Base-by-base conservation (phyloP, 2,888 invertebrate species). In the Eupithecia exiguata region DNA sequence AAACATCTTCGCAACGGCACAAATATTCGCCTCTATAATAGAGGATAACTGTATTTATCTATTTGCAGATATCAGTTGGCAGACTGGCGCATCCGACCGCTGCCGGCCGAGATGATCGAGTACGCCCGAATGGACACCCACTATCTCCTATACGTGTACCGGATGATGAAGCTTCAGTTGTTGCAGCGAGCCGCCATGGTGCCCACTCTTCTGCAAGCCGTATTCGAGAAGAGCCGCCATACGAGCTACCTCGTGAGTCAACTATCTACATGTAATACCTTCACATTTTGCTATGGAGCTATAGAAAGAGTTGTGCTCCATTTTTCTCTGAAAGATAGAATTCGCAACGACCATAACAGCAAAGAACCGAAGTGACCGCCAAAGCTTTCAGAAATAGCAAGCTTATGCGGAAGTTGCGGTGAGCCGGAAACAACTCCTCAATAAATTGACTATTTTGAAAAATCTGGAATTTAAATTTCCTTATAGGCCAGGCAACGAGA, bases 61-160 rank as follows among this genome's bases (percentile, higher is more conserved):
- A 18, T 35, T 30, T 18, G 16, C 69, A 92, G 93, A 77, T 98
- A 97, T 88, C 99, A 99, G 88, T 91, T 98, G 74, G 99, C 99
- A 0, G 99, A 99, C 91, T 99, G 99, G 99, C 96, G 99, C 78
- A 97, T 98, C 75, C 95, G 97, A 62, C 99, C 99, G 0, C 91
- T 99, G 63, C 97, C 98, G 0, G 95, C 95, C 6, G 97, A 97
- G 85, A 93, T 99, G 82, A 90, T 97, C 14, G 90, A 93, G 49
- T 99, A 99, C 91, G 99, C 99, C 0, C 95, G 99, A 21, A 96
- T 96, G 87, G 99, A 99, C 91, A 99, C 99, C 0, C 99, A 99
- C 92, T 99, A 98, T 89, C 93, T 99, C 75, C 95, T 99, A 6
- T 98, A 98, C 88, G 96, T 99, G 78, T 99, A 98, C 93, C 97